phyloP scores from a whole-genome alignment of 1,140 invertebrate genomes.

The Bombus superbus region DNA sequence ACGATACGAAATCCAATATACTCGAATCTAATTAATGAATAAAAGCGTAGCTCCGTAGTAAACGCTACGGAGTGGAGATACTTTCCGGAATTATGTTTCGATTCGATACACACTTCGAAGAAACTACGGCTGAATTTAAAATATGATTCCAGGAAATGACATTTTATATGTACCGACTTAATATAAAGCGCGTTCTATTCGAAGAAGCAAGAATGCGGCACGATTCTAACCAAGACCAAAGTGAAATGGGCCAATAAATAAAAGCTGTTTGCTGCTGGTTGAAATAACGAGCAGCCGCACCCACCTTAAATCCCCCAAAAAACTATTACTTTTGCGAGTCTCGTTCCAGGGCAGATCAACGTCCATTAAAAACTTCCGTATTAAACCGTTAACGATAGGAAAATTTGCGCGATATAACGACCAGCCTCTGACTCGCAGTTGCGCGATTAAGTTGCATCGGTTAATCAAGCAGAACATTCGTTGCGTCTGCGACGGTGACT shows the following conservation, averaged over 20 bases:
- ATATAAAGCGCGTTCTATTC: not conserved
- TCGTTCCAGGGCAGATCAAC: not conserved
- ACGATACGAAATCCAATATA: no score
- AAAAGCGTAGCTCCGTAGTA: no score
- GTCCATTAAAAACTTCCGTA: not conserved
- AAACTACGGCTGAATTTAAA: no score
- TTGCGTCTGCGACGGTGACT: not conserved
- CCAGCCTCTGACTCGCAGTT: not conserved
- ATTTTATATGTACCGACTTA: not conserved
- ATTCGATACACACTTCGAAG: not conserved
- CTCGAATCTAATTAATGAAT: no score
- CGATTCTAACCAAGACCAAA: not conserved
- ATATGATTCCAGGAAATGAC: not conserved
- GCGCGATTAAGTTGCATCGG: not conserved
- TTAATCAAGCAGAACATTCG: not conserved
- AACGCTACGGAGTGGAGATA: no score
- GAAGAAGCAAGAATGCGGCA: not conserved
- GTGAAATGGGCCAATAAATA: constrained; percentile 17
- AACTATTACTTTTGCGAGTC: constrained; percentile 3
- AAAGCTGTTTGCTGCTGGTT: not conserved
- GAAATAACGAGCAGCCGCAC: constrained; percentile 5
- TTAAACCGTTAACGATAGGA: constrained; percentile 1
- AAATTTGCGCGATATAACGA: not conserved
- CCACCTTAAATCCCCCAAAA: not conserved
- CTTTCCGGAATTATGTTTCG: not conserved